Base-by-base conservation (phyloP, 2,113 vertebrate genomes). In the Brienomyrus brachyistius region DNA sequence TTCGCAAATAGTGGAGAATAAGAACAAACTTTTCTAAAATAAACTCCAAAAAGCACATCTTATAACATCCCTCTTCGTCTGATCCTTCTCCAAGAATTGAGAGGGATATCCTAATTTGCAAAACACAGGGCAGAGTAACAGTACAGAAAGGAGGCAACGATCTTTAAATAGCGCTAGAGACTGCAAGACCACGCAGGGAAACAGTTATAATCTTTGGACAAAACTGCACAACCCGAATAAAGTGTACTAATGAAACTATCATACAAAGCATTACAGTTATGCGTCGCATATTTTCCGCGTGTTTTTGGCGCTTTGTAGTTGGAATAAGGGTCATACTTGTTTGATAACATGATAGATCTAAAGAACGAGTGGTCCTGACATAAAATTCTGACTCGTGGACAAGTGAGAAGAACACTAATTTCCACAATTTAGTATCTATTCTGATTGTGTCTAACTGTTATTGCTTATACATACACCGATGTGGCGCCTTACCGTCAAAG, bases 401-500 rank as follows among this genome's bases (percentile, higher is more conserved):
- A 43, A 80, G 74, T 19, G 15, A 80, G 74, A 80, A 43, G 4
- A 77, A 27, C 23, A 17, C 77, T 3, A 43, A 13, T 84, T 84
- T 84, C 21, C 82, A 47, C 21, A 23, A 48, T 48, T 48, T 10
- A 84, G 45, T 19, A 47, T 7, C 35, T 23, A 48, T 83, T 48
- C 35, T 21, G 31, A 40, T 45, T 83, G 40, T 9, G 40, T 21
- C 77, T 82, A 1, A 48, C 45, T 48, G 82, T 47, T 19, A 84
- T 8, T 10, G 45, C 40, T 21, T 47, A 21, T 21, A 21, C 40
- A 10, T 23, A 17, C 74, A 43, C 74, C 35, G 74, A 43, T 80
- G 74, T 80, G 74, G 82, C 82, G 82, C 82, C 82, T 45, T 84
- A 84, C 82, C 82, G 45, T 84, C 82, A 84, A 84, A 84, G 82